Conservation (phyloP, 2,888 invertebrate genomes). For the Cyrtodaria siliqua region DNA sequence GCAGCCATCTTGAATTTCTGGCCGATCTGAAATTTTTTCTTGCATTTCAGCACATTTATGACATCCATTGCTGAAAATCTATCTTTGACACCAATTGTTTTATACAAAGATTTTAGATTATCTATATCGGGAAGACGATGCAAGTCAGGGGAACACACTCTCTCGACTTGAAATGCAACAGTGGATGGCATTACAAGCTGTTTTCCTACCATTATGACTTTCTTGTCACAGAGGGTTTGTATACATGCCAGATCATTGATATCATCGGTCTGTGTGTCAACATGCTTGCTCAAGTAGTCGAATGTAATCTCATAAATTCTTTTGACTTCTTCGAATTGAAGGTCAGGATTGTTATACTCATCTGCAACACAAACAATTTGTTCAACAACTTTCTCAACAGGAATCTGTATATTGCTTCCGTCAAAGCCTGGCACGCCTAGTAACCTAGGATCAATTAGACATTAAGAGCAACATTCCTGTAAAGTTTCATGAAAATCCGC, state of each 20-base stretch:
- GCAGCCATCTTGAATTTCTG: too few relatives aligned
- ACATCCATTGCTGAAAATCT: too few relatives aligned
- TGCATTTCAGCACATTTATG: too few relatives aligned
- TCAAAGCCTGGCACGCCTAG: neutral
- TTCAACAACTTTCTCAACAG: constrained; percentile 2
- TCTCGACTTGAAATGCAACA: constrained; percentile 29
- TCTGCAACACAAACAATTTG: constrained; percentile 6
- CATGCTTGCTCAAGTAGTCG: neutral
- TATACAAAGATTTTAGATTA: neutral
- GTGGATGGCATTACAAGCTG: constrained; percentile 15
- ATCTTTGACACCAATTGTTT: constrained; percentile 36
- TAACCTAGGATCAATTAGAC: too few relatives aligned
- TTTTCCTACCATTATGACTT: constrained; percentile 30
- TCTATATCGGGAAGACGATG: constrained; percentile 26
- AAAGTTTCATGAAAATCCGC: too few relatives aligned
- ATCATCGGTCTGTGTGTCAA: neutral
- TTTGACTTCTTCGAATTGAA: neutral
- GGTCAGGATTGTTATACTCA: constrained; percentile 7
- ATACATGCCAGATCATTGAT: neutral
- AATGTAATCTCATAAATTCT: neutral
- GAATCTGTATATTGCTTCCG: neutral
- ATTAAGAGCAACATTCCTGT: too few relatives aligned
- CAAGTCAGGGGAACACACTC: constrained; percentile 38
- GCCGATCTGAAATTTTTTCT: too few relatives aligned
- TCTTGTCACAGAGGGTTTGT: neutral